Evolutionary conservation across 1,140 invertebrate genomes (phyloP).

Genomic region (Ostrea denselamellosa): DNA sequence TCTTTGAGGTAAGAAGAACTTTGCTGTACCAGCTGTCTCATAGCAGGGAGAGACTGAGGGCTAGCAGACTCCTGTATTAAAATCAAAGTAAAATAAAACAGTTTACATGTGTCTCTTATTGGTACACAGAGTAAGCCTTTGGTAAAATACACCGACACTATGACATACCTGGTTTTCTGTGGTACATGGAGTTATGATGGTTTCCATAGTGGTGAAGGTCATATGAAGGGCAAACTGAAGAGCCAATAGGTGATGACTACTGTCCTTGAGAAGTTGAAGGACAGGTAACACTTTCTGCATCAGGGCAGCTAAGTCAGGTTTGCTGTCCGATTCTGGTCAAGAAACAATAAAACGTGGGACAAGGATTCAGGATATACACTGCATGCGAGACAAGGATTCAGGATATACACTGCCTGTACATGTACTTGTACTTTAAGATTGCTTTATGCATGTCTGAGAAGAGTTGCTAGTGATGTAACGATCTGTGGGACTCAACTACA

Average conservation of each 20-base stretch:
- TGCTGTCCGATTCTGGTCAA: not conserved
- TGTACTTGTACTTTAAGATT: not conserved
- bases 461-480: too few species aligned
- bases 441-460: too few species aligned
- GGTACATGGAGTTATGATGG: not conserved
- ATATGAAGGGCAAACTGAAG: constrained; percentile 59
- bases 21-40: constrained; percentile 45
- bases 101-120: not conserved
- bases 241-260: constrained; percentile 65
- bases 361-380: not conserved
- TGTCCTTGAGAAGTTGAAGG: constrained; percentile 64
- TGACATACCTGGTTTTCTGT: not conserved
- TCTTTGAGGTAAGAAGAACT: constrained; percentile 56
- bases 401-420: too few species aligned
- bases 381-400: too few species aligned
- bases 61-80: not conserved
- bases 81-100: not conserved
- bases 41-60: not conserved
- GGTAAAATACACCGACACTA: not conserved
- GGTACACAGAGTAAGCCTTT: not conserved
- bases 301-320: not conserved
- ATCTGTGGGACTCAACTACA: too few species aligned
- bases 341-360: not conserved
- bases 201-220: constrained; percentile 50
- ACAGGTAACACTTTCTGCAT: constrained; percentile 48